These are phyloP conservation scores for Carassius carassius DNA, from an alignment of 2,113 vertebrate genomes.

Conservation along the genomic window DNA sequence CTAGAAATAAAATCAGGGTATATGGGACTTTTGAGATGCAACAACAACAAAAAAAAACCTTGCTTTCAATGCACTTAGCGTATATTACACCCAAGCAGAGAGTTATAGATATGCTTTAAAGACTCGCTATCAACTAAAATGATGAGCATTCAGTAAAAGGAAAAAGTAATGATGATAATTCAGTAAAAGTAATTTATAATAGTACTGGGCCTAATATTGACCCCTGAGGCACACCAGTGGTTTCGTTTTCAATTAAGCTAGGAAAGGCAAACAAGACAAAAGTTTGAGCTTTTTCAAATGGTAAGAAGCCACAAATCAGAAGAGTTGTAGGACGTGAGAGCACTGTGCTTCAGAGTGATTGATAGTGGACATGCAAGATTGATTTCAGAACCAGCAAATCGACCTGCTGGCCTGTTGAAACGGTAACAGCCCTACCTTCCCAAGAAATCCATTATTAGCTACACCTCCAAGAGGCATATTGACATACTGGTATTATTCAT, in stretches of 20 bases:
- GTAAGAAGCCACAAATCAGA: conserved; percentile 2
- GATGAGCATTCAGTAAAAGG: not conserved
- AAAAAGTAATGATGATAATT: not conserved
- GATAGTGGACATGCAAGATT: conserved; percentile 35
- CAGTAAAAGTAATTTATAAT: not conserved
- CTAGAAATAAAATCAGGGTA: conserved; percentile 30
- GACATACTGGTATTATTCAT: conserved; percentile 64
- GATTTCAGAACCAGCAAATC: conserved; percentile 38
- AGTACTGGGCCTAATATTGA: not conserved
- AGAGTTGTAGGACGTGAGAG: conserved; percentile 15
- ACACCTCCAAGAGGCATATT: conserved; percentile 68
- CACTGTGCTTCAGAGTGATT: not conserved
- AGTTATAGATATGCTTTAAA: not conserved
- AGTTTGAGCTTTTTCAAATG: not conserved
- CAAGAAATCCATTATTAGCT: conserved; percentile 67
- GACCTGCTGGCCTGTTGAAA: conserved; percentile 51
- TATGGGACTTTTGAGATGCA: conserved; percentile 33
- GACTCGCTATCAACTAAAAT: not conserved
- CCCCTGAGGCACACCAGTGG: not conserved
- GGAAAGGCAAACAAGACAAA: conserved; percentile 1
- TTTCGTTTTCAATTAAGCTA: not conserved
- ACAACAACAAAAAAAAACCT: too few species aligned
- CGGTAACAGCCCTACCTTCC: conserved; percentile 45
- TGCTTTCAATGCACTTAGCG: conserved; percentile 67
- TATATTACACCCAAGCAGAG: conserved; percentile 16